Percentiles rank a stretch among this genome's conserved stretches.
Conservation (phyloP, 2,113 vertebrate genomes). For the Notarius quadriscutis region DNA sequence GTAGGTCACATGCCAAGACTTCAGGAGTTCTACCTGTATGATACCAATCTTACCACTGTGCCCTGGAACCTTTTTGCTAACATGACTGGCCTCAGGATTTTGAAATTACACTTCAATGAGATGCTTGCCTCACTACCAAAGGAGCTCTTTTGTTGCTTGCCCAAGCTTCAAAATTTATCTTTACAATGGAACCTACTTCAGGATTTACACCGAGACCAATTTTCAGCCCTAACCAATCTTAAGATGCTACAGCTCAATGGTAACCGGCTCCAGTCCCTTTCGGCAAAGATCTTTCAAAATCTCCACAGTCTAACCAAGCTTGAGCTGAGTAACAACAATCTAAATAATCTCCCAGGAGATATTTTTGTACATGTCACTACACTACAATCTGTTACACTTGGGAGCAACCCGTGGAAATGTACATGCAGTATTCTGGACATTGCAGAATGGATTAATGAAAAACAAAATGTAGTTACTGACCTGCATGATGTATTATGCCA, state of each 20-base stretch:
- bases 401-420: conserved; percentile 80
- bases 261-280: conserved; percentile 71
- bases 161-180: conserved; percentile 73
- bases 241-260: conserved; percentile 67
- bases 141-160: conserved; percentile 76
- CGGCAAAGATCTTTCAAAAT: conserved; percentile 70
- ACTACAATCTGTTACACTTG: conserved; percentile 62
- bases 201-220: conserved; percentile 72
- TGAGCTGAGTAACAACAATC: conserved; percentile 60
- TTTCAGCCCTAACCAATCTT: conserved; percentile 71
- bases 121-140: conserved; percentile 73
- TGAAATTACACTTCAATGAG: conserved; percentile 74
- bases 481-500: conserved; percentile 56
- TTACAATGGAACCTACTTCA: conserved; percentile 72
- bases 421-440: conserved; percentile 77
- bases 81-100: conserved; percentile 75
- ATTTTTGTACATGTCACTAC: conserved; percentile 55
- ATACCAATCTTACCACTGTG: conserved; percentile 78
- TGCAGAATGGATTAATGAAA: conserved; percentile 75
- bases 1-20: conserved; percentile 83
- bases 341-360: conserved; percentile 61
- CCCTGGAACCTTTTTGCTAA: conserved; percentile 82
- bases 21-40: conserved; percentile 74
- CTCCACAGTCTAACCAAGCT: conserved; percentile 67
- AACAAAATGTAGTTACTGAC: conserved; percentile 59